Conservation (phyloP, 2,888 invertebrate species). For the Conomelus anceps region DNA sequence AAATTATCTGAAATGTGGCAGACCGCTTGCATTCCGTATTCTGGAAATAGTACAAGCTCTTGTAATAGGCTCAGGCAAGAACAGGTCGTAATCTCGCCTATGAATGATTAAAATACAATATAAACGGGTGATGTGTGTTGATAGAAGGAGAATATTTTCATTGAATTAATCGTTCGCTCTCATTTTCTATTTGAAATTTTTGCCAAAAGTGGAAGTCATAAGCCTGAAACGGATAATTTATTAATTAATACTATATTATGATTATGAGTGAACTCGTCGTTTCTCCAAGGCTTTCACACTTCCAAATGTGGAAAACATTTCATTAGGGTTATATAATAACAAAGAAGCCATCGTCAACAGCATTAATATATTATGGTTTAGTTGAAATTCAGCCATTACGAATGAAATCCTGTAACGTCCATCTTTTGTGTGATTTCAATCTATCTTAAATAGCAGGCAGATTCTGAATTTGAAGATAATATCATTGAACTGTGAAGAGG, state of each 20-base stretch:
- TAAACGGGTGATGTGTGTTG: background rate
- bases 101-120: background rate
- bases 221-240: too few species aligned
- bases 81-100: background rate
- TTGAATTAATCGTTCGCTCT: background rate
- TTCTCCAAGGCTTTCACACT: background rate
- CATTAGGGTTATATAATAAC: background rate
- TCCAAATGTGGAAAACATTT: background rate
- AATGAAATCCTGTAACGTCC: background rate
- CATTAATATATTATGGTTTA: background rate
- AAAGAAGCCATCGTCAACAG: background rate
- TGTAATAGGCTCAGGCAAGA: background rate
- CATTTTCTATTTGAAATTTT: background rate
- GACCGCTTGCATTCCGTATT: background rate
- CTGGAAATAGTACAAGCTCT: background rate
- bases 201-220: background rate
- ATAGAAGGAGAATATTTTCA: background rate
- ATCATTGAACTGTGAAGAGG: too few species aligned
- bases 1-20: background rate
- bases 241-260: too few species aligned
- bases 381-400: background rate
- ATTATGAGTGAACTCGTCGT: too few species aligned
- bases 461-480: too few species aligned
- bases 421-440: background rate
- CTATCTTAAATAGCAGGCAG: too few species aligned